Base-by-base conservation (phyloP, 1,140 invertebrate genomes). In the Uloborus diversus region DNA sequence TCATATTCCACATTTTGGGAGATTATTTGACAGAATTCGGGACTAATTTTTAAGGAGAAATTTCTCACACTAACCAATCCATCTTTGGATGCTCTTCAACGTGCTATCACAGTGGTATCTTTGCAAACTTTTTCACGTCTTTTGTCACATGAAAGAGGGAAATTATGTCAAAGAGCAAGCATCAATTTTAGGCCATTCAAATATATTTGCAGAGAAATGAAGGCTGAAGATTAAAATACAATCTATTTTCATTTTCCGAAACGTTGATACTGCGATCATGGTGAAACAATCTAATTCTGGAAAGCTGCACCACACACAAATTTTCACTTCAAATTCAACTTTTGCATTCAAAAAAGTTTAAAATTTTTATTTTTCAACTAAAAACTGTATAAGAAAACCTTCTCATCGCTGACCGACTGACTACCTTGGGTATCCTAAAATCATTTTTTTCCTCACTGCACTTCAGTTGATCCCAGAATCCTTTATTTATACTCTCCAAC, bases 1-100 rank as follows among this genome's bases (percentile, higher is more conserved):
- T 99, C 94, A 96, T 96, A 90, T 96, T 97, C 95, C 95, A 97
- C 95, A 97, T 97, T 42, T 79, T 81, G n/a, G n/a, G n/a, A n/a
- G n/a, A n/a, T n/a, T n/a, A n/a, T n/a, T n/a, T n/a, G n/a, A n/a
- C n/a, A n/a, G n/a, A n/a, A n/a, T n/a, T n/a, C n/a, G n/a, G n/a
- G n/a, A n/a, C n/a, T n/a, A n/a, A n/a, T n/a, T n/a, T 75, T 75
- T 20, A 13, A 20, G 33, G 33, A 65, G n/a, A 65, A 23, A 65
- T 17, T 37, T 42, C 7, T 42, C 20, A 47, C n/a, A 42, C 5
- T 42, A 42, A 42, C 23, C 59, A 33, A 42, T n/a, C 47, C 37
- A 65, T 49, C 14, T 20, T 49, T 49, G 47, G 25, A 17, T 11
- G 37, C 62, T 65, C 33, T 65, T 23, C n/a, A n/a, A n/a, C n/a